These are phyloP conservation scores for Corynorhinus townsendii DNA, from an alignment of 2,113 vertebrate genomes.

Conservation along the genomic window DNA sequence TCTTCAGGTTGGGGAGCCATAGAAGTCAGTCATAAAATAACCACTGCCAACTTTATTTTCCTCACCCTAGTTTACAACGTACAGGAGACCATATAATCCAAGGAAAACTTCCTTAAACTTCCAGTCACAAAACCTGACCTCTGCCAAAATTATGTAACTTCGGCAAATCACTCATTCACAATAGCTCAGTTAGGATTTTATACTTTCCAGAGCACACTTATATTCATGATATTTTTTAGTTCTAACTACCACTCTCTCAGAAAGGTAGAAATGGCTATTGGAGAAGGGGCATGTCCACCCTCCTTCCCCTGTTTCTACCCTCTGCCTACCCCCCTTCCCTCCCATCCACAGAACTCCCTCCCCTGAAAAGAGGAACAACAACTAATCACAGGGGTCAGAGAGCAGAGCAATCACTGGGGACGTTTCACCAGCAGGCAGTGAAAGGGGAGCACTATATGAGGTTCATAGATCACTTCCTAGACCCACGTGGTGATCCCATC, in stretches of 20 bases:
- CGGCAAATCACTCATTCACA: not conserved
- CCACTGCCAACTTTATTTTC: not conserved
- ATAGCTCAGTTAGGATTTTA: not conserved
- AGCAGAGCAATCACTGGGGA: not conserved
- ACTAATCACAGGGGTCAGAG: not conserved
- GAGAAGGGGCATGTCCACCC: not conserved
- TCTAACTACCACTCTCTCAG: not conserved
- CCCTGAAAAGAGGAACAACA: not conserved
- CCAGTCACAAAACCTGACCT: slow-evolving; percentile 7
- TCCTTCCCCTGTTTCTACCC: not conserved
- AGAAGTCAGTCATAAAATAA: slow-evolving; percentile 48
- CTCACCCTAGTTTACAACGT: slow-evolving; percentile 28
- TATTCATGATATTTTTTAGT: not conserved
- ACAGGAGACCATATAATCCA: not conserved
- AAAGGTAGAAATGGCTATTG: not conserved
- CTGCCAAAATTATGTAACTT: not conserved
- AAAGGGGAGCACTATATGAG: not conserved
- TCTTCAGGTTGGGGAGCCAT: not conserved
- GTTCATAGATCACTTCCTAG: not conserved
- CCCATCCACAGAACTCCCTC: not conserved
- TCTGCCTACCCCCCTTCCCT: not conserved
- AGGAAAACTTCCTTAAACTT: slow-evolving; percentile 29
- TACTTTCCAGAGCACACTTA: not conserved
- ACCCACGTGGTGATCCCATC: not conserved
- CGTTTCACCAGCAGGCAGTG: not conserved